phyloP scores from a whole-genome alignment of 2,888 invertebrate genomes.

The Bombylius major region DNA sequence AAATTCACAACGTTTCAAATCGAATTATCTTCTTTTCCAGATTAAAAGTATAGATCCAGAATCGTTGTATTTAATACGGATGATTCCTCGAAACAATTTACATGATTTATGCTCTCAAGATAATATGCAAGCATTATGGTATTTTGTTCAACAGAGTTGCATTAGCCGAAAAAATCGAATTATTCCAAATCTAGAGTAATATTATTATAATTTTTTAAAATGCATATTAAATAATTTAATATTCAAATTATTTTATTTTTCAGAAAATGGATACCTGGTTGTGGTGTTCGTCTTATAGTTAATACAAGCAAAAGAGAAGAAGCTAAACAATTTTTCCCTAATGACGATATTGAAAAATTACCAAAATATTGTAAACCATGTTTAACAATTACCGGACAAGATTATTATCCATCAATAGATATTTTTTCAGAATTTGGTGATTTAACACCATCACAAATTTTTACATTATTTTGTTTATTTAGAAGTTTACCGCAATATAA shows the following conservation, averaged over 20 bases:
- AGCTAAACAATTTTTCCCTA: slow-evolving; percentile 12
- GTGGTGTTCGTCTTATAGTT: slow-evolving; percentile 51
- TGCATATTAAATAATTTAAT: too few species aligned
- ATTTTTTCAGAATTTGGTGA: slow-evolving; percentile 63
- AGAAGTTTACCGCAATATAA: slow-evolving; percentile 49
- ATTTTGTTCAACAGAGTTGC: slow-evolving; percentile 54
- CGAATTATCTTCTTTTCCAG: slow-evolving; percentile 14
- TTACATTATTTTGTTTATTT: slow-evolving; percentile 50
- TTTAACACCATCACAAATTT: slow-evolving; percentile 47
- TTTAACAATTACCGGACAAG: slow-evolving; percentile 22
- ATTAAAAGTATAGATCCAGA: slow-evolving; percentile 38
- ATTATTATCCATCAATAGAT: slow-evolving; percentile 43
- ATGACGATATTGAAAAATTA: slow-evolving; percentile 18
- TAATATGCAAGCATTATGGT: slow-evolving; percentile 51
- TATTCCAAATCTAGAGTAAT: slow-evolving; percentile 64
- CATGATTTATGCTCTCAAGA: slow-evolving; percentile 39
- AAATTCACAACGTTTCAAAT: neutral
- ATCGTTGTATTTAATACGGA: slow-evolving; percentile 49
- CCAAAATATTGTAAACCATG: slow-evolving; percentile 26
- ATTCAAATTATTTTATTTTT: slow-evolving; percentile 13
- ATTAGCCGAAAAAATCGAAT: slow-evolving; percentile 45
- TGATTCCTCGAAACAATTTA: slow-evolving; percentile 47
- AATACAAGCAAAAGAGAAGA: slow-evolving; percentile 15
- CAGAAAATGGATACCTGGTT: slow-evolving; percentile 60
- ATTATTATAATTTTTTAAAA: slow-evolving; percentile 4